phyloP scores from a whole-genome alignment of 2,113 vertebrate species.

The Orycteropus afer region DNA sequence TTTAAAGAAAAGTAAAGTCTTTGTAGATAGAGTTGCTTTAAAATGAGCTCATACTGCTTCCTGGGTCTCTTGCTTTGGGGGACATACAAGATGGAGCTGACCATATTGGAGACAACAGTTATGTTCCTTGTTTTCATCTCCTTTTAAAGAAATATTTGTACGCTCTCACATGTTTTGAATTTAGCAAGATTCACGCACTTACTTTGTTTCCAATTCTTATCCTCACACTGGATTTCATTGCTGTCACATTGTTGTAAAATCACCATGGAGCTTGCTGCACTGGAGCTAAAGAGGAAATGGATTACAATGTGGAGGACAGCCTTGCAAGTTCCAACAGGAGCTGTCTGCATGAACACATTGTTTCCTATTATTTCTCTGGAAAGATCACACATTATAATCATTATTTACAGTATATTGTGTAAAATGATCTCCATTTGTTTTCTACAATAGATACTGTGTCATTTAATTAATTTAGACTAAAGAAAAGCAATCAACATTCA shows the following conservation, averaged over 20 bases:
- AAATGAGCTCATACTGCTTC: neutral
- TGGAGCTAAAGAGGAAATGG: neutral
- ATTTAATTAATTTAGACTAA: constrained; percentile 86
- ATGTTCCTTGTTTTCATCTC: constrained; percentile 10
- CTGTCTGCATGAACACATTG: constrained; percentile 70
- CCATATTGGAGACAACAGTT: neutral
- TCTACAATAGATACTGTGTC: constrained; percentile 75
- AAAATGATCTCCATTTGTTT: constrained; percentile 81
- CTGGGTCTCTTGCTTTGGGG: neutral
- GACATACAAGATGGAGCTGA: neutral
- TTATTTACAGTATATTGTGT: constrained; percentile 52
- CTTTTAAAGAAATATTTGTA: neutral
- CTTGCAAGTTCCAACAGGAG: constrained; percentile 45
- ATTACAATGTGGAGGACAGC: neutral
- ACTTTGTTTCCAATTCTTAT: constrained; percentile 34
- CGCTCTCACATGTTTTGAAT: constrained; percentile 40
- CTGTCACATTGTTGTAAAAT: constrained; percentile 46
- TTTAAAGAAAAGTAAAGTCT: neutral
- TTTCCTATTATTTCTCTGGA: constrained; percentile 73
- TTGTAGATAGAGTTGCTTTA: neutral
- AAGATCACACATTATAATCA: constrained; percentile 70
- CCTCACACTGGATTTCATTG: constrained; percentile 5
- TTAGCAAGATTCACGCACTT: neutral
- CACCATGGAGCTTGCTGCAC: neutral
- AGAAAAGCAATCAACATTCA: constrained; percentile 78